Evolutionary conservation across 1,140 invertebrate species (phyloP).

Genomic region (Saccostrea cuccullata): DNA sequence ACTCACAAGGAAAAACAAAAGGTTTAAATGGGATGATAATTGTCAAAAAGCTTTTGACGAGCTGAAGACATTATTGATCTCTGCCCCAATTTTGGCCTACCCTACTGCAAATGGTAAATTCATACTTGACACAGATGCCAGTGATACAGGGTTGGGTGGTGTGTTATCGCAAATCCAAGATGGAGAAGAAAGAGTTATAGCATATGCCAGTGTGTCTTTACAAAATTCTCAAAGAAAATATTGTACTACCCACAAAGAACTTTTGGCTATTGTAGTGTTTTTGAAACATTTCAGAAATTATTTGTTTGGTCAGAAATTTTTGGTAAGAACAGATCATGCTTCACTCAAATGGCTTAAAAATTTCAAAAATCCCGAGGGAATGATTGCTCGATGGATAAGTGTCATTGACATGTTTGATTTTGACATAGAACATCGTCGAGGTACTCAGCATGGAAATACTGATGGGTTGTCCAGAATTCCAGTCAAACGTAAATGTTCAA

Average conservation of each 20-base stretch:
- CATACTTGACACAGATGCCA: slow-evolving; percentile 26
- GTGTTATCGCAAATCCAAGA: slow-evolving; percentile 14
- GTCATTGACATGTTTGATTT: not conserved
- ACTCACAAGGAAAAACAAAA: slow-evolving; percentile 38
- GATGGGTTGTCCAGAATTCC: not conserved
- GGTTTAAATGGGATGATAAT: slow-evolving; percentile 26
- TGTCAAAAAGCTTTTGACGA: slow-evolving; percentile 13
- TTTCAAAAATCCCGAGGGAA: not conserved
- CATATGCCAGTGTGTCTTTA: too few relatives aligned
- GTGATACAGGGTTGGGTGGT: slow-evolving; percentile 11
- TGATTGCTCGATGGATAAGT: not conserved
- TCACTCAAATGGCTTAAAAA: slow-evolving; percentile 7
- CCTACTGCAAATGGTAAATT: slow-evolving; percentile 22
- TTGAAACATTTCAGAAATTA: slow-evolving; percentile 28
- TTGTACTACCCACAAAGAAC: slow-evolving; percentile 17
- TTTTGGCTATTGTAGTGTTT: not conserved
- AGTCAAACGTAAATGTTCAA: too few relatives aligned
- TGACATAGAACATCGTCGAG: not conserved
- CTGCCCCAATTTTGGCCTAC: slow-evolving; percentile 45
- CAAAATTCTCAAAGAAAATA: too few relatives aligned
- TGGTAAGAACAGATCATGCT: slow-evolving; percentile 7
- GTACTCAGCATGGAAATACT: not conserved
- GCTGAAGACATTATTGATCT: not conserved
- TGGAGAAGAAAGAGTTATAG: too few relatives aligned
- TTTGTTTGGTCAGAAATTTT: not conserved